Base-by-base conservation (phyloP, 2,113 vertebrate genomes). In the Pachycephala philippinensis region DNA sequence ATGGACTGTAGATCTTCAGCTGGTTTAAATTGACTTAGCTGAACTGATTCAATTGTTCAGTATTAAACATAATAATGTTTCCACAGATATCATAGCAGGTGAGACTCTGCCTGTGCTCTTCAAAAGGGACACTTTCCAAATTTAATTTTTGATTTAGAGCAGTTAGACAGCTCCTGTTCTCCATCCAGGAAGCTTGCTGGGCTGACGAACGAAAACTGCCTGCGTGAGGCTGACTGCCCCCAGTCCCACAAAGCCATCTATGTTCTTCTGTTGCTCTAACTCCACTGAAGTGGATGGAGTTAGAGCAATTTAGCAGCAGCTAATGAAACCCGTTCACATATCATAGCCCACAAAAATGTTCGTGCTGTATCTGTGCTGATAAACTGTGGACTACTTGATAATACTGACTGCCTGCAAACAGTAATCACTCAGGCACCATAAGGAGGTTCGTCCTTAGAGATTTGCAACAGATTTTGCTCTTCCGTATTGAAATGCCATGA, bases 401-500 rank as follows among this genome's bases (percentile, higher is more conserved):
- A 90, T 72, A 47, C 80, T n/a, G 70, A 21, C 71, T 37, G 84
- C 90, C 76, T 77, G 52, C 77, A 82, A 83, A 75, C 70, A 85
- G n/a, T 47, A 88, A 57, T 63, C 83, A 18, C 59, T 78, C 37
- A 18, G 80, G n/a, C 90, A 87, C 87, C 80, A 53, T 91, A 84
- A 91, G 81, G 61, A 96, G 76, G n/a, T 28, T 95, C 8, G 3
- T 85, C 81, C 88, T 95, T 90, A 78, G 83, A 82, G 70, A 87
- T 81, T 47, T 85, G 91, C 92, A 89, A 80, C 50, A 92, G 88
- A 95, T 87, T 94, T 89, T 97, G 85, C 81, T 97, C 89, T 89
- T 89, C 86, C 17, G 31, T 76, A 40, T 90, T 85, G 69, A 95
- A 97, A 93, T 92, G 94, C 84, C 91, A 96, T 87, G 90, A 97